phyloP scores from a whole-genome alignment of 2,888 invertebrate species.

The Dolomedes plantarius region DNA sequence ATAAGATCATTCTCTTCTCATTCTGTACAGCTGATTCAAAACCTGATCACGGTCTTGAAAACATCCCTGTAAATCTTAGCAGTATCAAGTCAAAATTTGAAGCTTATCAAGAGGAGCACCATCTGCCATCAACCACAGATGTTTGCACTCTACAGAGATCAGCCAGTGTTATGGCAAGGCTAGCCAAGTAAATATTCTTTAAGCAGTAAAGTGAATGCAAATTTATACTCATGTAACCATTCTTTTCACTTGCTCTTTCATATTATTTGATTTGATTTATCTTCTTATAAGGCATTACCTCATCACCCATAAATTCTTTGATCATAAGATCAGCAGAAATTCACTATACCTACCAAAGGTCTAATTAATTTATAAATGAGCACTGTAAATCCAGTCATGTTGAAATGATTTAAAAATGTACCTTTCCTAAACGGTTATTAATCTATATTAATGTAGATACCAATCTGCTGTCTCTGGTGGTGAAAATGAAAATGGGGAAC shows the following conservation, averaged over 20 bases:
- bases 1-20: no score
- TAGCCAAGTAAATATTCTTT: slow-evolving; percentile 68
- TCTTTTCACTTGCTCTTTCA: no score
- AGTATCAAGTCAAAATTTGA: slow-evolving; percentile 73
- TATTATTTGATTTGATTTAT: no score
- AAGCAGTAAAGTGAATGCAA: not conserved
- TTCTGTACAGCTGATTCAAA: slow-evolving; percentile 73
- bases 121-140: slow-evolving; percentile 63
- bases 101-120: slow-evolving; percentile 54
- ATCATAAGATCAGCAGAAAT: no score
- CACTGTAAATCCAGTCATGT: no score
- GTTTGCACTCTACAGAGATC: slow-evolving; percentile 72
- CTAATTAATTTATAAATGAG: no score
- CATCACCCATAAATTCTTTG: no score
- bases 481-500: slow-evolving; percentile 73
- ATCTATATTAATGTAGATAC: slow-evolving; percentile 71
- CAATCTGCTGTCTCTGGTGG: slow-evolving; percentile 74
- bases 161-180: slow-evolving; percentile 71
- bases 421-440: no score
- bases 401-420: no score
- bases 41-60: slow-evolving; percentile 73
- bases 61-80: slow-evolving; percentile 72
- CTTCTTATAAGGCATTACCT: no score
- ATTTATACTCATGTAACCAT: no score
- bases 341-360: no score